Base-by-base conservation (phyloP, 2,888 invertebrate species). In the Leptopterna dolabrata region DNA sequence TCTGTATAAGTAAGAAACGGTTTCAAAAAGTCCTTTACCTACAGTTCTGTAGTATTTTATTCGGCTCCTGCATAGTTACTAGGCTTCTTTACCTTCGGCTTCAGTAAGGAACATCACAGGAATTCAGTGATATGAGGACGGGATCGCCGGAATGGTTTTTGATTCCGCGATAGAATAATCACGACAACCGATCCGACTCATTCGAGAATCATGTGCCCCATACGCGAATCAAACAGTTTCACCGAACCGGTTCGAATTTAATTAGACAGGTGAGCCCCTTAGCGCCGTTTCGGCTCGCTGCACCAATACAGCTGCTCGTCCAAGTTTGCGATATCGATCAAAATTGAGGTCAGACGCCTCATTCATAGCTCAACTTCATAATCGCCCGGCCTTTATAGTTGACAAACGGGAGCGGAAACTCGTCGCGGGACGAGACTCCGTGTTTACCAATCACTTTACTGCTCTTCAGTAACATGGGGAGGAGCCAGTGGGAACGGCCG, bases 391-490 rank as follows among this genome's bases (percentile, higher is more conserved):
- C 19, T 63, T 19, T 63, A 63, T 63, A 63, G 63, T 63, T 63
- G 63, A 63, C 63, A 63, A 63, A 63, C 24, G 63, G 27, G 24
- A 27, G 19, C 24, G 24, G 24, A 63, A 24, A 63, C 63, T n/a
- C 6, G 24, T 24, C 47, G 3, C 16, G 36, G 36, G n/a, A n/a
- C 13, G 63, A 27, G 24, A 24, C 24, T 24, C 24, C 63, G 63
- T 63, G 63, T 63, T 63, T 63, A 63, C 63, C 63, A 63, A 63
- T 63, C 63, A 63, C 24, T 63, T 63, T 63, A 63, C 63, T 24
- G 63, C 63, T 24, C 63, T 63, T 24, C 3, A 4, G 63, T 24
- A 63, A 51, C n/a, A 51, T n/a, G 51, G 51, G 51, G 24, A 63
- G 63, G 63, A 63, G 27, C 63, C 24, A 63, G 63, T 27, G 6